Conservation (phyloP, 2,888 invertebrate species). For the Masnerella sp. region DNA sequence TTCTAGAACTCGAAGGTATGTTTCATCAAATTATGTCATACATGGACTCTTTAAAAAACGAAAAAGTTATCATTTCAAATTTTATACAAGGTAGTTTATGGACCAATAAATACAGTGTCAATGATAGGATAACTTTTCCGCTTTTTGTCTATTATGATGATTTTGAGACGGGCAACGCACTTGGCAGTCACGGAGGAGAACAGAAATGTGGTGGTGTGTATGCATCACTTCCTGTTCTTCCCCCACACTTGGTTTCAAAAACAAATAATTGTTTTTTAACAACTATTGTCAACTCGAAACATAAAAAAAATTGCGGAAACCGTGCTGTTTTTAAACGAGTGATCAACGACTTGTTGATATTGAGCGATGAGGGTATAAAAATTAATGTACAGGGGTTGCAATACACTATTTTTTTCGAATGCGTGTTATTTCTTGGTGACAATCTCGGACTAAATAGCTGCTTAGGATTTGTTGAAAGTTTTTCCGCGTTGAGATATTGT, state of each 20-base stretch:
- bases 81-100: background rate
- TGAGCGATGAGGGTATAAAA: background rate
- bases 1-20: slow-evolving; percentile 25
- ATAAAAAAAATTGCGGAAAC: slow-evolving; percentile 1
- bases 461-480: slow-evolving; percentile 43
- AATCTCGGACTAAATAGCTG: slow-evolving; percentile 43
- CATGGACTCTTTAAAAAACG: slow-evolving; percentile 11
- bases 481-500: slow-evolving; percentile 31
- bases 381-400: background rate
- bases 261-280: background rate
- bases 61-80: slow-evolving; percentile 12
- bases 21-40: slow-evolving; percentile 30
- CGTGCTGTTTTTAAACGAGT: background rate
- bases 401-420: background rate
- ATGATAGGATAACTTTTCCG: slow-evolving; percentile 1
- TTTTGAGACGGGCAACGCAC: background rate
- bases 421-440: slow-evolving; percentile 35
- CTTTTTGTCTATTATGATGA: background rate
- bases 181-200: background rate
- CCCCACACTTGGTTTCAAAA: slow-evolving; percentile 6
- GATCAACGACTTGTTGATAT: background rate
- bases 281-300: background rate
- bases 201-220: slow-evolving; percentile 8
- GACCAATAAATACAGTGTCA: background rate
- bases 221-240: slow-evolving; percentile 4